Base-by-base conservation (phyloP, 2,797 vertebrate species). In the Platyrinchus mystaceus region DNA sequence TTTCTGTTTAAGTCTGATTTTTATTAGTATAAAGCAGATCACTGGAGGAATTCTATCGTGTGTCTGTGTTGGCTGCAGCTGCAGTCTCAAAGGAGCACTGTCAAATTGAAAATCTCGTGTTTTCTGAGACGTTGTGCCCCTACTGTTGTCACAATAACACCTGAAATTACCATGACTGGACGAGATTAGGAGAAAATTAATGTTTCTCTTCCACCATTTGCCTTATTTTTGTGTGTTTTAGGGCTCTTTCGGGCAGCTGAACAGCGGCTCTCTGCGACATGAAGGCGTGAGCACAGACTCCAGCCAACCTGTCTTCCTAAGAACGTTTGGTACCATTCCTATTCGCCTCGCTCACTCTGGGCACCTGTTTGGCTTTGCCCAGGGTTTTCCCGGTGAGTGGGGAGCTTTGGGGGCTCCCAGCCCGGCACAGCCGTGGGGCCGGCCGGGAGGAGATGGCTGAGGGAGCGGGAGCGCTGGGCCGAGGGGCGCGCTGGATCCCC, bases 281-380 rank as follows among this genome's bases (percentile, higher is more conserved):
- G 14, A 32, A 73, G n/a, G 26, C 13, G 22, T 0, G 3, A 30
- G 12, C 47, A 20, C 24, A 26, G 49, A 5, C 37, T 49, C 43
- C 24, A 32, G 50, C 22, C 36, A 7, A 7, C 26, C 5, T 39
- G 6, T 18, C 84, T 46, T 63, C 28, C 37, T 12, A 30, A 6
- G 28, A 8, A 14, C 16, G 18, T 50, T 53, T 14, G 1, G 0
- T 34, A 24, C 15, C 28, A 1, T 32, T 15, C 18, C 19, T 12
- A 7, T 30, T 26, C 20, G 4, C 24, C 28, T 32, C 17, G 12
- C 34, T 36, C 34, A 11, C 12, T 30, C 19, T 7, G 27, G 43
- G 14, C 28, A 18, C 1, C 2, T 0, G 2, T 5, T 17, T 10
- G 41, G 18, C 34, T 53, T 56, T 0, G 0, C 36, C 37, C 43